A percentile compares a stretch with the other conserved stretches of the same genome.
Evolutionary conservation across 2,888 invertebrate genomes (phyloP).

Genomic region (Mythimna vitellina): DNA sequence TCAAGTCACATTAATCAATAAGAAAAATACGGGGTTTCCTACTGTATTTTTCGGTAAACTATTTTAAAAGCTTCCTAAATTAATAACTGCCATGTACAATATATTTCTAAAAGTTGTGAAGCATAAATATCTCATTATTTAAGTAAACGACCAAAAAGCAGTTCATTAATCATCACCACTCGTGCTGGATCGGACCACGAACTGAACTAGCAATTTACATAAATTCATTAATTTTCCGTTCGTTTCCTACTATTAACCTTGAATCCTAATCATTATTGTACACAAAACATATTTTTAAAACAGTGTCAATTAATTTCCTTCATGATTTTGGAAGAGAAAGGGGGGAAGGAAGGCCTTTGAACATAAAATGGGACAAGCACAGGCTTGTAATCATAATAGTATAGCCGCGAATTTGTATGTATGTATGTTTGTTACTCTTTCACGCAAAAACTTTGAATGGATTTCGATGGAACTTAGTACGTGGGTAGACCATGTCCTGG

Average conservation of each 20-base stretch:
- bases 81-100: conserved; percentile 37
- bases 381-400: no score
- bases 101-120: conserved; percentile 33
- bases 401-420: no score
- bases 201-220: conserved; percentile 81
- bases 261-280: conserved; percentile 57
- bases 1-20: background rate
- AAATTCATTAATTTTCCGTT: conserved; percentile 80
- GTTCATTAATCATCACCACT: conserved; percentile 85
- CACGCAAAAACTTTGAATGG: no score
- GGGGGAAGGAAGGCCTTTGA: no score
- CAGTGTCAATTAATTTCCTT: conserved; percentile 23
- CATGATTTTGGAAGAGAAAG: conserved; percentile 11
- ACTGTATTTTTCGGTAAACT: background rate
- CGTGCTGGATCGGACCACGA: conserved; percentile 70
- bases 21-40: background rate
- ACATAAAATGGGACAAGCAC: no score
- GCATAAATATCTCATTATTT: conserved; percentile 74
- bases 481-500: no score
- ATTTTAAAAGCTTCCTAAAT: conserved; percentile 27
- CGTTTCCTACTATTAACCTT: conserved; percentile 67
- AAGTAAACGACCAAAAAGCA: conserved; percentile 80
- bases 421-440: no score
- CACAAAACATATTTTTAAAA: conserved; percentile 39
- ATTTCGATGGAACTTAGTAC: no score